These are phyloP conservation scores for Cossypha polioptera DNA, from an alignment of 2,797 vertebrate genomes.

Conservation along the genomic window DNA sequence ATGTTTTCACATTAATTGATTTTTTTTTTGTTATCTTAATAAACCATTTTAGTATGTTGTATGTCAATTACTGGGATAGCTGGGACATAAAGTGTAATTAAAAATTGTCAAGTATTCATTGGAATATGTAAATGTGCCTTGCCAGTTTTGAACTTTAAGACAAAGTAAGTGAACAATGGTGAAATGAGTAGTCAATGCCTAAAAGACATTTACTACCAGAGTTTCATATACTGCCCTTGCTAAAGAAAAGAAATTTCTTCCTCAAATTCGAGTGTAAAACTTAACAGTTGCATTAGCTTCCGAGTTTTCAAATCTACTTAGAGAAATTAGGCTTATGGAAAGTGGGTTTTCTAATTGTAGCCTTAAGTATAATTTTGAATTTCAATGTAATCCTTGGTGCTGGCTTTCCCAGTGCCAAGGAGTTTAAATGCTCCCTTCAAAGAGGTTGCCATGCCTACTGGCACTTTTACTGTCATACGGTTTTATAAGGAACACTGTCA, in stretches of 20 bases:
- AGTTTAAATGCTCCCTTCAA: slow-evolving; percentile 78
- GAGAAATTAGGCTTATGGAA: slow-evolving; percentile 72
- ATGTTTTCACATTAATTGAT: slow-evolving; percentile 82
- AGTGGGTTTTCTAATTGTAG: slow-evolving; percentile 79
- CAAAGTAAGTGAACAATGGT: slow-evolving; percentile 73
- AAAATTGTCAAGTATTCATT: slow-evolving; percentile 85
- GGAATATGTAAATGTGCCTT: slow-evolving; percentile 87
- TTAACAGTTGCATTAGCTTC: slow-evolving; percentile 71
- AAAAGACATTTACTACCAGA: slow-evolving; percentile 73
- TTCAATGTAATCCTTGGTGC: slow-evolving; percentile 83
- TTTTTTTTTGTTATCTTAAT: slow-evolving; percentile 77
- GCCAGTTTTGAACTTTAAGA: slow-evolving; percentile 79
- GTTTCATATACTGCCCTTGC: slow-evolving; percentile 77
- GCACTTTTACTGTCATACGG: slow-evolving; percentile 82
- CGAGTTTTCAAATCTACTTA: slow-evolving; percentile 68
- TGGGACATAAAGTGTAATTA: slow-evolving; percentile 85
- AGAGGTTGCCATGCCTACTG: slow-evolving; percentile 83
- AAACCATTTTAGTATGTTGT: slow-evolving; percentile 85
- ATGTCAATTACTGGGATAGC: slow-evolving; percentile 85
- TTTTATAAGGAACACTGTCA: slow-evolving; percentile 83
- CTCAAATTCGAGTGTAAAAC: slow-evolving; percentile 69
- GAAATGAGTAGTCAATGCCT: slow-evolving; percentile 75
- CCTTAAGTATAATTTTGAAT: slow-evolving; percentile 79
- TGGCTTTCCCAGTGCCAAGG: slow-evolving; percentile 78
- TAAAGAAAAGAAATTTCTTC: slow-evolving; percentile 66